These are phyloP conservation scores for Tachysurus fulvidraco DNA, from an alignment of 2,113 vertebrate species.

Conservation along the genomic window DNA sequence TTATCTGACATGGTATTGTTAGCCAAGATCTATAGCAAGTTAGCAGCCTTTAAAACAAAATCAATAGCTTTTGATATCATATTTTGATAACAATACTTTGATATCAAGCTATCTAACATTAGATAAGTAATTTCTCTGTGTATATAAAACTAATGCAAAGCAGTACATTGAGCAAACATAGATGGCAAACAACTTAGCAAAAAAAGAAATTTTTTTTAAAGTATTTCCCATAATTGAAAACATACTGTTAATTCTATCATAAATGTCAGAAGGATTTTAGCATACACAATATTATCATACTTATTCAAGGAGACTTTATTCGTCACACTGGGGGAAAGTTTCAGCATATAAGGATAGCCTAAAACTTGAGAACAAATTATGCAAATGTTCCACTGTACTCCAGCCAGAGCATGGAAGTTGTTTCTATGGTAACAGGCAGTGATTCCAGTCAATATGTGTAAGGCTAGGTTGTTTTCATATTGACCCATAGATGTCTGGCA, in stretches of 20 bases:
- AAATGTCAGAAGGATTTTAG: neutral
- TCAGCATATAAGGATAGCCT: neutral
- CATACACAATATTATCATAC: neutral
- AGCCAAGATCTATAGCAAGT: neutral
- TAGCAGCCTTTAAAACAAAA: neutral
- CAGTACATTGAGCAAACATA: neutral
- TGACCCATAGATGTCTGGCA: slow-evolving; percentile 14
- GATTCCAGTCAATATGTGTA: neutral
- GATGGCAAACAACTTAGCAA: neutral
- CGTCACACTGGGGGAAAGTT: neutral
- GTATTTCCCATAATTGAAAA: neutral
- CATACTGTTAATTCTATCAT: neutral
- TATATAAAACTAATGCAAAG: neutral
- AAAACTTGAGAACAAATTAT: neutral
- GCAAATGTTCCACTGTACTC: neutral
- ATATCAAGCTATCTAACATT: neutral
- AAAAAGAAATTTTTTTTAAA: neutral
- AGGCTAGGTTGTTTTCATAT: slow-evolving; percentile 7
- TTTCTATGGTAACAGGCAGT: slow-evolving; percentile 17
- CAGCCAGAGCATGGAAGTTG: slow-evolving; percentile 19
- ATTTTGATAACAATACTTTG: neutral
- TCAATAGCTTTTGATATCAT: neutral
- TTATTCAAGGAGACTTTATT: neutral
- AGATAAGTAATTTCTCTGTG: neutral
- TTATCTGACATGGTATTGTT: neutral